These are phyloP conservation scores for Anguilla marmorata DNA, from an alignment of 2,797 vertebrate genomes.

Conservation along the genomic window DNA sequence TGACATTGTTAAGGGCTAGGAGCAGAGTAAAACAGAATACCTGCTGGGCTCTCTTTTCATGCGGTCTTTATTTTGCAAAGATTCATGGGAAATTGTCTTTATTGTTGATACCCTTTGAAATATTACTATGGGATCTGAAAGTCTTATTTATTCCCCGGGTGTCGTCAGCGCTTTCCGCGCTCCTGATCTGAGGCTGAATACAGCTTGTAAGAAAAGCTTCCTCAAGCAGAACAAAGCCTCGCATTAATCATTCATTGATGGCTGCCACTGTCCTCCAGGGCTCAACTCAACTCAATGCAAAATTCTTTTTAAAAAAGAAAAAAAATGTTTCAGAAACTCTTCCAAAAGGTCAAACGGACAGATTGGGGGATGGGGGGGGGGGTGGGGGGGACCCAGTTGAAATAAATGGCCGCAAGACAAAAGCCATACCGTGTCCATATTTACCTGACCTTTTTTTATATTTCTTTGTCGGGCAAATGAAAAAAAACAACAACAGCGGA, in stretches of 20 bases:
- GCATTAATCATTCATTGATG: constrained; percentile 68
- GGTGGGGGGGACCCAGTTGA: constrained; percentile 62
- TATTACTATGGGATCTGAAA: constrained; percentile 52
- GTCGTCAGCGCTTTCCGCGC: constrained; percentile 58
- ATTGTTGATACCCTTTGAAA: constrained; percentile 55
- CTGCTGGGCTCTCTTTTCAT: constrained; percentile 49
- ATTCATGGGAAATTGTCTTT: constrained; percentile 57
- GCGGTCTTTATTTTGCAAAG: constrained; percentile 46
- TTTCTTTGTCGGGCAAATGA: constrained; percentile 54
- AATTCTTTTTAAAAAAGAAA: constrained; percentile 42
- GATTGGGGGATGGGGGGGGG: constrained; percentile 65
- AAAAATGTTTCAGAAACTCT: constrained; percentile 67
- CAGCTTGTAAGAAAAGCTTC: constrained; percentile 61
- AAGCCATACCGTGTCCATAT: constrained; percentile 66
- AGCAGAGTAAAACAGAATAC: constrained; percentile 45
- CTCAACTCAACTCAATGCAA: constrained; percentile 61
- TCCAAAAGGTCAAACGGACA: constrained; percentile 69
- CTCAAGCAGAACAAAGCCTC: constrained; percentile 62
- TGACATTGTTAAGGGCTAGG: constrained; percentile 16
- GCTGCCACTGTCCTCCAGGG: constrained; percentile 46
- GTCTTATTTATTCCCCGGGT: constrained; percentile 64
- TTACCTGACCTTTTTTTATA: constrained; percentile 73
- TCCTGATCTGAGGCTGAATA: constrained; percentile 59
- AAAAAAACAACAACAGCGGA: constrained; percentile 17
- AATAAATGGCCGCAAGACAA: constrained; percentile 70